Evolutionary conservation across 2,113 vertebrate genomes (phyloP).

Genomic region (Apaloderma vittatum): DNA sequence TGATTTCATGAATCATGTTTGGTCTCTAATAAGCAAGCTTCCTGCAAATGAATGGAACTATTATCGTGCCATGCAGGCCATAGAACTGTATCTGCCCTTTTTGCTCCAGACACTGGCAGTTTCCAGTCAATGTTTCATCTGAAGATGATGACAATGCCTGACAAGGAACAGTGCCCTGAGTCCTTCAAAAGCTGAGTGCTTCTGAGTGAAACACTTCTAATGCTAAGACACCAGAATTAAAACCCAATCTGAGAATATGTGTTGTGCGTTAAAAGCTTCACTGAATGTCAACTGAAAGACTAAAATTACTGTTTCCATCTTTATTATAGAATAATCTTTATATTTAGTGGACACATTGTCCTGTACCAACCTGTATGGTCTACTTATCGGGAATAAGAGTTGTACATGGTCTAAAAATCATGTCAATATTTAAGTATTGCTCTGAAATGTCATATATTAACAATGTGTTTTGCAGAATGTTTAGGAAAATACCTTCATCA

Average conservation of each 20-base stretch:
- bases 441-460: not conserved
- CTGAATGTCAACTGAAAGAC: not conserved
- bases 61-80: not conserved
- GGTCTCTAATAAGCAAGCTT: not conserved
- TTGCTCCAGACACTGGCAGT: not conserved
- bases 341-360: not conserved
- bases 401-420: not conserved
- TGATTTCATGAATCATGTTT: not conserved
- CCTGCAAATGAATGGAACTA: not conserved
- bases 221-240: not conserved
- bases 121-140: not conserved
- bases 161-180: not conserved
- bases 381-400: not conserved
- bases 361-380: accelerated
- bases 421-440: not conserved
- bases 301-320: not conserved
- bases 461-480: not conserved
- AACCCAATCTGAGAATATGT: not conserved
- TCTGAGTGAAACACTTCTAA: not conserved
- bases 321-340: not conserved
- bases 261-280: not conserved
- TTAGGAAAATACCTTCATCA: not conserved
- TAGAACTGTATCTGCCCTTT: not conserved
- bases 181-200: not conserved
- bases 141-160: not conserved